Evolutionary conservation across 2,113 vertebrate genomes (phyloP), one percentile per base, ranked within the genome.

Genomic region (Sprattus sprattus): DNA sequence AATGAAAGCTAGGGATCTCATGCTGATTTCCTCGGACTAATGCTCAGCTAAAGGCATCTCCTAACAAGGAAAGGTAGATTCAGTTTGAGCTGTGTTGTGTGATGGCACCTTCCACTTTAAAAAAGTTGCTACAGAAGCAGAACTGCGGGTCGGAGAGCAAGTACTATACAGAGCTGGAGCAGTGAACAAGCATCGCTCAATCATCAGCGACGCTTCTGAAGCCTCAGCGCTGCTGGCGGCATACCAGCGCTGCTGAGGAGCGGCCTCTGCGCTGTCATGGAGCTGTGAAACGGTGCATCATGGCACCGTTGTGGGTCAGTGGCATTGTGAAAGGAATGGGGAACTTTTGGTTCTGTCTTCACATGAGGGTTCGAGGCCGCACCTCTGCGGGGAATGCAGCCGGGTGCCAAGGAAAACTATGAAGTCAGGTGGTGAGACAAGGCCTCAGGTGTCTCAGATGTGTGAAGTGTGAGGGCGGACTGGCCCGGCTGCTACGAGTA

Each of bases 251-350:
- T 46, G 64, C 9, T 45, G 28, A 81, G 81, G 46, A 81, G 78
- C 44, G 47, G 83, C 81, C 82, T 46, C 75, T 80, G 82, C 83
- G 88, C 86, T 50, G 85, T 89, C 88, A 89, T 91, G 86, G 87
- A 82, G 82, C 82, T 80, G 57, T 54, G 45, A 86, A 86, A 84
- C 78, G 86, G 83, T 85, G 85, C 86, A 82, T 90, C 88, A 88
- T 89, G 89, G 87, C 86, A 90, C 82, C 25, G 60, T 60, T 87
- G 88, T 78, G 90, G 90, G 87, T 90, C 88, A 89, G 15, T 88
- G 88, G 81, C 28, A 85, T 83, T 87, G 82, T 86, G 49, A 90
- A 83, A 45, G 16, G 81, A 84, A 85, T 28, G 28, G 71, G 25
- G 75, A 86, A 86, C 84, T 83, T 81, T 11, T 78, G 20, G 52